These are phyloP conservation scores for Microplitis mediator DNA, from an alignment of 1,140 invertebrate species.

Conservation along the genomic window DNA sequence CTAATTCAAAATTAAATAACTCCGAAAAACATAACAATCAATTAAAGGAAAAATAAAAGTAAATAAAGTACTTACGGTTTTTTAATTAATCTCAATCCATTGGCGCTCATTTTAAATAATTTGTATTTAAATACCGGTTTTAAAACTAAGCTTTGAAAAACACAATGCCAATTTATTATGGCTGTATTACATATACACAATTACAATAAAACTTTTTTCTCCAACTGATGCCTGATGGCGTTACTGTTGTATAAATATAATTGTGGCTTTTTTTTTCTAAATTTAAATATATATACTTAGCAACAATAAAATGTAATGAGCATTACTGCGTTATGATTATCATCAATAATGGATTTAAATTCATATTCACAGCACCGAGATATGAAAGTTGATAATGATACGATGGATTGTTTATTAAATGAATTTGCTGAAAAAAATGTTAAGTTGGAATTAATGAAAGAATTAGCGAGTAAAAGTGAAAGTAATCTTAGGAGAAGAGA, in stretches of 20 bases:
- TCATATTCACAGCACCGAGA: too few species aligned
- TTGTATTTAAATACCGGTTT: constrained; percentile 4
- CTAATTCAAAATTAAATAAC: background rate
- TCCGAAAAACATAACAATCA: background rate
- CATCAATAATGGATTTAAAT: too few species aligned
- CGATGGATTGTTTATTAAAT: background rate
- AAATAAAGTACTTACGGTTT: constrained; percentile 43
- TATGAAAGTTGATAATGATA: background rate
- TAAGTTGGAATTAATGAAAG: constrained; percentile 31
- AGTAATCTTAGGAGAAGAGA: constrained; percentile 21
- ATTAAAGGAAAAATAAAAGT: background rate
- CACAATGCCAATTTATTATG: background rate
- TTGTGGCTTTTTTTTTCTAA: too few species aligned
- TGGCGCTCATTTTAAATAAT: constrained; percentile 41
- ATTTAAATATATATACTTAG: too few species aligned
- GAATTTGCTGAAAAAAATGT: constrained; percentile 29
- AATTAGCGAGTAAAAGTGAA: constrained; percentile 13
- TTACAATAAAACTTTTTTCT: too few species aligned
- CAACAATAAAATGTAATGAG: too few species aligned
- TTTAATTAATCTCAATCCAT: constrained; percentile 42
- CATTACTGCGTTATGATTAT: too few species aligned
- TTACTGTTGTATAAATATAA: too few species aligned
- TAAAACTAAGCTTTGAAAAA: constrained; percentile 8
- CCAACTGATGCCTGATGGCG: too few species aligned
- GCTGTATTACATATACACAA: background rate